Percentiles rank a stretch among this genome's conserved stretches.
Evolutionary conservation across 1,140 invertebrate genomes (phyloP).

Genomic region (Geopemphigus sp.): DNA sequence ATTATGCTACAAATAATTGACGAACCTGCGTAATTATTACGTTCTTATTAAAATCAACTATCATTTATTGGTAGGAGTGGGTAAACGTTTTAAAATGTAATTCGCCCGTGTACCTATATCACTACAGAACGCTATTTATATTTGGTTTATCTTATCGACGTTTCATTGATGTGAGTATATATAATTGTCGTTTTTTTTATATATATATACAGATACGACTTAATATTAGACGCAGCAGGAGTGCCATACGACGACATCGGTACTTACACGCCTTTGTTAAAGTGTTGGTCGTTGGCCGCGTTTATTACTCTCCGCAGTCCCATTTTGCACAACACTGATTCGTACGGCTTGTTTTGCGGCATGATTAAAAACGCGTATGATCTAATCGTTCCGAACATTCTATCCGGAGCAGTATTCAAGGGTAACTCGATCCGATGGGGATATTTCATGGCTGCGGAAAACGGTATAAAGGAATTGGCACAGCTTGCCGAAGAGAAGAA

Average conservation of each 20-base stretch:
- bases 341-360: slow-evolving; percentile 69
- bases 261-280: slow-evolving; percentile 57
- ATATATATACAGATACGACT: slow-evolving; percentile 67
- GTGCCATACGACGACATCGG: slow-evolving; percentile 63
- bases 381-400: slow-evolving; percentile 62
- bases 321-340: slow-evolving; percentile 76
- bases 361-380: slow-evolving; percentile 61
- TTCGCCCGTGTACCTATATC: not conserved
- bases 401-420: slow-evolving; percentile 56
- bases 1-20: no score
- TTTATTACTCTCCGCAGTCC: slow-evolving; percentile 85
- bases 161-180: not conserved
- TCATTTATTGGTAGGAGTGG: no score
- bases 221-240: slow-evolving; percentile 82
- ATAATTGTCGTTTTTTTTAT: not conserved
- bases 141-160: not conserved
- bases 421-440: slow-evolving; percentile 72
- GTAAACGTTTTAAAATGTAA: no score
- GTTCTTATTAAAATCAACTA: no score
- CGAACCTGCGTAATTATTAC: no score
- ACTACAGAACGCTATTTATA: no score
- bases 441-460: slow-evolving; percentile 68
- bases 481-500: slow-evolving; percentile 64
- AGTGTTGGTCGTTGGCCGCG: slow-evolving; percentile 68
- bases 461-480: slow-evolving; percentile 63